Evolutionary conservation across 2,113 vertebrate genomes (phyloP).

Genomic region (Theropithecus gelada): DNA sequence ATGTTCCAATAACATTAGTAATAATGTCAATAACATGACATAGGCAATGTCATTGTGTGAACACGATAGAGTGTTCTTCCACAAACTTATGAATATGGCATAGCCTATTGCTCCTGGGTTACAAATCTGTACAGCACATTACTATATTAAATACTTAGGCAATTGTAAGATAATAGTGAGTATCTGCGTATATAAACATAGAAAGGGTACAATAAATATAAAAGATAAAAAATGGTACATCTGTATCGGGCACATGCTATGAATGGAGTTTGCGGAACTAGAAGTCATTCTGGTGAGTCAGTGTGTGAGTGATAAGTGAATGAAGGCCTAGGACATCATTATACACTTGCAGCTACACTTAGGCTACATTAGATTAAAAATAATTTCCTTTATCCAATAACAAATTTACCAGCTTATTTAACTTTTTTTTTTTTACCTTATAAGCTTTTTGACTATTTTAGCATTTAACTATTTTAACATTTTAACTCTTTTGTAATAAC

Average conservation of each 20-base stretch:
- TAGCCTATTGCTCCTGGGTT: neutral
- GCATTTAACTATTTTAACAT: neutral
- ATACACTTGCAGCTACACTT: neutral
- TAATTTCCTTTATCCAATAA: neutral
- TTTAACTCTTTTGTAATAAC: neutral
- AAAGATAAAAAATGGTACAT: neutral
- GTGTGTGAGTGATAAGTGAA: neutral
- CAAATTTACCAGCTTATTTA: neutral
- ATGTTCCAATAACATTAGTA: neutral
- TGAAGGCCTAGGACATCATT: neutral
- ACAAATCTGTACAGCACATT: neutral
- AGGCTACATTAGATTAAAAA: neutral
- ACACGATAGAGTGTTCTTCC: neutral
- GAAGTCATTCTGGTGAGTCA: neutral
- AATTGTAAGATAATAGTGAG: neutral
- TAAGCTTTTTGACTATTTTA: neutral
- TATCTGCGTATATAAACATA: neutral
- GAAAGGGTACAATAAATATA: neutral
- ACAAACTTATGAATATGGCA: neutral
- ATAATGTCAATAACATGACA: neutral
- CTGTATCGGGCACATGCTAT: neutral
- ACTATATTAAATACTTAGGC: neutral
- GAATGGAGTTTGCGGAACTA: neutral
- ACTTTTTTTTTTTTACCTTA: neutral
- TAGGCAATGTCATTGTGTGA: neutral